These are phyloP conservation scores for Nothoprocta perdicaria DNA, from an alignment of 2,113 vertebrate species.

Conservation along the genomic window DNA sequence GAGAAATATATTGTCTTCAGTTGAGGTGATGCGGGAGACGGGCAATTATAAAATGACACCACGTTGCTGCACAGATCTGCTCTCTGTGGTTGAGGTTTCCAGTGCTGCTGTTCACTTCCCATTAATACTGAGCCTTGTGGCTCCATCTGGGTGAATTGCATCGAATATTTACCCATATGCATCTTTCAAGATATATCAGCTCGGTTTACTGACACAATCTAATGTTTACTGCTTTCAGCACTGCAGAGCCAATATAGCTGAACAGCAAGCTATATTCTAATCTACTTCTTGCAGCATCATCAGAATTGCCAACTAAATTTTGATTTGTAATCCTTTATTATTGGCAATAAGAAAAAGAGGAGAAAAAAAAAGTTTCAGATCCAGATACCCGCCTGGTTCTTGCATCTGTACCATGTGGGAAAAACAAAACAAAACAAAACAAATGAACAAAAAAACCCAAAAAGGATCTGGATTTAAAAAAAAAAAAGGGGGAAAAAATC, in stretches of 20 bases:
- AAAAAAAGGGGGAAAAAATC: neutral
- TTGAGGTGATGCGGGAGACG: neutral
- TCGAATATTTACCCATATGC: slow-evolving; percentile 21
- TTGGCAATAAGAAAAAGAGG: slow-evolving; percentile 19
- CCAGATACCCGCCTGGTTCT: slow-evolving; percentile 6
- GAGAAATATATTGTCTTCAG: slow-evolving; percentile 35
- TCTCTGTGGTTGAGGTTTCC: slow-evolving; percentile 10
- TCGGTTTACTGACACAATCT: slow-evolving; percentile 53
- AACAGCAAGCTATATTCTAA: slow-evolving; percentile 59
- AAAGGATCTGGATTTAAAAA: neutral
- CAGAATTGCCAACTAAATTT: slow-evolving; percentile 64
- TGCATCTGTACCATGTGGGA: slow-evolving; percentile 7
- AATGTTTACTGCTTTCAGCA: slow-evolving; percentile 34
- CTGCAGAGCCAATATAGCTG: slow-evolving; percentile 40
- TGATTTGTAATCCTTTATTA: slow-evolving; percentile 61
- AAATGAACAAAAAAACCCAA: neutral
- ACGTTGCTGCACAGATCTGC: rapidly evolving
- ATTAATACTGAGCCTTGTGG: neutral
- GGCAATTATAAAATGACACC: neutral
- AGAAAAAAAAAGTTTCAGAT: slow-evolving; percentile 7
- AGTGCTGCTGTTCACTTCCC: neutral
- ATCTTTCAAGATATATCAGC: slow-evolving; percentile 56
- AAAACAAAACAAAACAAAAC: neutral
- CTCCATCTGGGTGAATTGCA: neutral
- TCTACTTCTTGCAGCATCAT: slow-evolving; percentile 43